Conservation (phyloP, 1,140 invertebrate species). For the Cataglyphis hispanica region DNA sequence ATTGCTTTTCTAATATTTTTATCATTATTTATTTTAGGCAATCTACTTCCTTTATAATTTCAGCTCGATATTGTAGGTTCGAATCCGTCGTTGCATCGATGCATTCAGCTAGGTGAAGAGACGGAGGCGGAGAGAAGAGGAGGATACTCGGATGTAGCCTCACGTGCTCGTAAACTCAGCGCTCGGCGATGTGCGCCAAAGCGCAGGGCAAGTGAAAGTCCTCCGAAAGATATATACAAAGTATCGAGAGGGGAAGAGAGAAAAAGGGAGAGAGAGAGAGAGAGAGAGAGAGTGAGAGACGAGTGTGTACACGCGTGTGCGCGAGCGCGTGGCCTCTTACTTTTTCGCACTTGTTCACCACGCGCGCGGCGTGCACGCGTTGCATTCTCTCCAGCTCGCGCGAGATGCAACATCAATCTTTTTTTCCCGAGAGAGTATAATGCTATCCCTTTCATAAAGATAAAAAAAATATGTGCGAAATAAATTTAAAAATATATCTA, state of each 20-base stretch:
- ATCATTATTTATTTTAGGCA: background rate
- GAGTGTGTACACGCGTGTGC: constrained; percentile 46
- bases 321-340: constrained; percentile 54
- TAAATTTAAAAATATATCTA: too few species aligned
- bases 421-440: background rate
- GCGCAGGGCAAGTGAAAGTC: constrained; percentile 76
- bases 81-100: constrained; percentile 15
- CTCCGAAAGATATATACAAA: constrained; percentile 71
- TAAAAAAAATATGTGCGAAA: too few species aligned
- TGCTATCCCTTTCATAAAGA: too few species aligned
- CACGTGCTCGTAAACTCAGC: constrained; percentile 63
- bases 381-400: constrained; percentile 1
- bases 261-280: constrained; percentile 22
- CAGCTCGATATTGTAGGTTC: background rate
- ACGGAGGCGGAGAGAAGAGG: constrained; percentile 8
- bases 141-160: constrained; percentile 41
- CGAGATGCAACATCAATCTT: background rate
- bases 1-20: background rate
- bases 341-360: constrained; percentile 63
- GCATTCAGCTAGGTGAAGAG: constrained; percentile 41
- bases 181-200: constrained; percentile 70
- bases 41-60: background rate
- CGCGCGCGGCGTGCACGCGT: constrained; percentile 18
- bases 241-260: background rate
- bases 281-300: constrained; percentile 7